Conservation (phyloP, 2,113 vertebrate species). For the Dromas ardeola region DNA sequence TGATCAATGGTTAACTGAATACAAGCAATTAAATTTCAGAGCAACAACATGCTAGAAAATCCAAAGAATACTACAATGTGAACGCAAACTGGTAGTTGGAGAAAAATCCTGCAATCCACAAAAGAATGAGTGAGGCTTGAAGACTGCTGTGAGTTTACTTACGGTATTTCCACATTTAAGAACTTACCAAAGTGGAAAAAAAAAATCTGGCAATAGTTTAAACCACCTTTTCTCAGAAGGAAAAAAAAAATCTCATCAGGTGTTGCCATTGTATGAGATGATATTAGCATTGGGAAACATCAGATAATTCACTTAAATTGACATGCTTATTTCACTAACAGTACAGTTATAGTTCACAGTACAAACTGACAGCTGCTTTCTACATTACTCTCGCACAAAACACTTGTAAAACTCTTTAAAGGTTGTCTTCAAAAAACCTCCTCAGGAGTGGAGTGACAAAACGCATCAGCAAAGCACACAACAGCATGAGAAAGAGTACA, state of each 20-base stretch:
- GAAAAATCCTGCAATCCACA: not conserved
- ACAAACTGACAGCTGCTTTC: not conserved
- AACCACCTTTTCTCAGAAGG: not conserved
- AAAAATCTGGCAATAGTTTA: not conserved
- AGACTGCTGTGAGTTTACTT: not conserved
- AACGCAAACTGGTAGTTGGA: not conserved
- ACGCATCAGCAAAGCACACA: not conserved
- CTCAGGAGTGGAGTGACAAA: not conserved
- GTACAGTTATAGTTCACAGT: not conserved
- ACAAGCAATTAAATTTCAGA: not conserved
- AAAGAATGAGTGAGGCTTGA: not conserved
- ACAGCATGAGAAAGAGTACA: not conserved
- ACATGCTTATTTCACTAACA: not conserved
- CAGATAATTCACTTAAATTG: not conserved
- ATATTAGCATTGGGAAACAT: not conserved
- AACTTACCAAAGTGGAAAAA: not conserved
- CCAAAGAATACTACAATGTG: not conserved
- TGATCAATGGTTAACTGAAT: not conserved
- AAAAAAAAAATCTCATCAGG: not conserved
- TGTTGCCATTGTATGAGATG: not conserved
- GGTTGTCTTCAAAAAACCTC: not conserved
- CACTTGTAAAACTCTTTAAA: not conserved
- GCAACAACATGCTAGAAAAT: accelerated
- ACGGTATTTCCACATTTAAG: not conserved
- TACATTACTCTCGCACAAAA: not conserved